These are phyloP conservation scores for Psettodes erumei DNA, from an alignment of 2,113 vertebrate genomes.

Conservation along the genomic window DNA sequence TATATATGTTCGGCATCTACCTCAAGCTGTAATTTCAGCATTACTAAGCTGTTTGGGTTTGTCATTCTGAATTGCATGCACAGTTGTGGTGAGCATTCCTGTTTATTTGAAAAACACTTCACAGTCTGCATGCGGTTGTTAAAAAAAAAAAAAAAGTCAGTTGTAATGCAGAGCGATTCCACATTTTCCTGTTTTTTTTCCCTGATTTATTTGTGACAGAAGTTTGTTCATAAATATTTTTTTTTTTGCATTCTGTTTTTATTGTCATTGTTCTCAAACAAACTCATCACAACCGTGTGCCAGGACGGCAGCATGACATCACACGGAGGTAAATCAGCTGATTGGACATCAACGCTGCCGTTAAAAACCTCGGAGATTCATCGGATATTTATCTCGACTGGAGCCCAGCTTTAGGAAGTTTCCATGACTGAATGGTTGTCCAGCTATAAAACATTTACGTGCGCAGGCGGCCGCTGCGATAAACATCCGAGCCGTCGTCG, in stretches of 20 bases:
- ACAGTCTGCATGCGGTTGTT: not conserved
- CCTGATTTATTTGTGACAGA: not conserved
- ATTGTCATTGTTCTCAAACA: too few species aligned
- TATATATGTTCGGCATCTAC: conserved; percentile 10
- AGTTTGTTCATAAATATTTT: conserved; percentile 40
- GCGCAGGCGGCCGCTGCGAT: not conserved
- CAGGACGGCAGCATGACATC: not conserved
- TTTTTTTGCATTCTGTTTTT: conserved; percentile 1
- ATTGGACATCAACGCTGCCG: too few species aligned
- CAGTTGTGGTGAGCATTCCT: conserved; percentile 46
- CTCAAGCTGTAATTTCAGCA: conserved; percentile 9
- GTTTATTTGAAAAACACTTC: conserved; percentile 2
- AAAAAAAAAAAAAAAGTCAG: not conserved
- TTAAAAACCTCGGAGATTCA: too few species aligned
- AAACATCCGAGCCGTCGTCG: not conserved
- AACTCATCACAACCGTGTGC: too few species aligned
- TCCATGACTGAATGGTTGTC: conserved; percentile 56
- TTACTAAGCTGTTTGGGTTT: not conserved
- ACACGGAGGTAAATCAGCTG: not conserved
- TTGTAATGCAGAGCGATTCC: not conserved
- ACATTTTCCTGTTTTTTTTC: not conserved
- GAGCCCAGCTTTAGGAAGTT: conserved; percentile 67
- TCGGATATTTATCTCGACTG: conserved; percentile 39
- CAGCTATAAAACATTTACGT: conserved; percentile 48
- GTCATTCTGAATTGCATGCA: not conserved